Base-by-base conservation (phyloP, 2,113 vertebrate genomes). In the human region DNA sequence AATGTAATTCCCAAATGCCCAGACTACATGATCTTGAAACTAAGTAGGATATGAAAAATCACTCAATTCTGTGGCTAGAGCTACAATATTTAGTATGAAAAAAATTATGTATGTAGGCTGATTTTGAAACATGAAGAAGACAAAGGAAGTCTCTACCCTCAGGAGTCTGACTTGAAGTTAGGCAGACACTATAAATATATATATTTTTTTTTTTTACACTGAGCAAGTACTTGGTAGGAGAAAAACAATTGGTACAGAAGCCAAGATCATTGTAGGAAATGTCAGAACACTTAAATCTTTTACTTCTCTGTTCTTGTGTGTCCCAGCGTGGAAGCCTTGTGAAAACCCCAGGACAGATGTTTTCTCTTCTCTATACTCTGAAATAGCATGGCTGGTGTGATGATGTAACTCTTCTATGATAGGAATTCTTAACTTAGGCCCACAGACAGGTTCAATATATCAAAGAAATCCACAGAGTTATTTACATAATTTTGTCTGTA, bases 111-210 rank as follows among this genome's bases (percentile, higher is more conserved):
- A 57, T 30, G 68, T 25, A 50, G 20, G 11, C 2, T 84, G 57
- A 6, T 72, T 86, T 96, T 93, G 48, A 97, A 87, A 55, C 61
- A 92, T 72, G 73, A 97, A 92, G 76, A 97, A 73, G 82, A 92
- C 55, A 78, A 87, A 93, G 64, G 35, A 93, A 61, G 48, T 81
- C 5, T 78, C 35, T 87, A 25, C 25, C 20, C 35, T 84, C 12
- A 57, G 45, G 35, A 82, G 4, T 81, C 52, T 43, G 40, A 40
- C 17, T 93, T 90, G 66, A 76, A 59, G 30, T 87, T 90, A 97
- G 43, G 22, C 6, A 83, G 38, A 25, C 8, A 66, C 7, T 81
- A 20, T 82, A 93, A 80, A 82, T 73, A 64, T 27, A 84, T n/a
- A n/a, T n/a, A 90, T 92, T 55, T 59, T 32, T 45, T 40, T 40